Evolutionary conservation across 2,797 vertebrate species (phyloP).

Genomic region (Pteropus rufus): DNA sequence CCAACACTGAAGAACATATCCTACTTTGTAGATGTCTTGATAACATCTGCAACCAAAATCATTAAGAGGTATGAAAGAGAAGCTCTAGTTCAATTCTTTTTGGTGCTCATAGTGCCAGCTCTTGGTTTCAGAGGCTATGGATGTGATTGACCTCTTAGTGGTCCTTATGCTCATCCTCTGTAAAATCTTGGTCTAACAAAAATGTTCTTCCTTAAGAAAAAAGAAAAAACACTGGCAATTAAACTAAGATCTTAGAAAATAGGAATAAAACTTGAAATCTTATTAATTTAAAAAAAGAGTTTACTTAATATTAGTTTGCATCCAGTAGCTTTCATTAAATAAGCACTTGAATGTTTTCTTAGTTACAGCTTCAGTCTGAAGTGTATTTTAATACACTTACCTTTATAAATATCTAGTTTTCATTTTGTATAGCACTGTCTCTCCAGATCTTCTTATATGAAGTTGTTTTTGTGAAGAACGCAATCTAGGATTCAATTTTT

Average conservation of each 20-base stretch:
- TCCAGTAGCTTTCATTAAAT: background rate
- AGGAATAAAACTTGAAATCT: background rate
- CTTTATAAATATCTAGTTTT: background rate
- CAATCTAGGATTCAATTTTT: background rate
- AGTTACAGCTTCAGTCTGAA: background rate
- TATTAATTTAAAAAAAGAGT: background rate
- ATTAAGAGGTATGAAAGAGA: conserved; percentile 31
- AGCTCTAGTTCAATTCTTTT: conserved; percentile 30
- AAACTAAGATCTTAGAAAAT: background rate
- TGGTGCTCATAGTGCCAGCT: conserved; percentile 40
- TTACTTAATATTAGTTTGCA: background rate
- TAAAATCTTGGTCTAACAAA: conserved; percentile 21
- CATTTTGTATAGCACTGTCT: background rate
- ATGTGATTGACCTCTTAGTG: conserved; percentile 37
- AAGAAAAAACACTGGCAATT: background rate
- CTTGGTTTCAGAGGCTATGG: conserved; percentile 19
- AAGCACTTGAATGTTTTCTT: background rate
- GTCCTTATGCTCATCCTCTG: conserved; percentile 1
- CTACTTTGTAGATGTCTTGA: conserved; percentile 65
- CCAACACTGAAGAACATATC: conserved; percentile 57
- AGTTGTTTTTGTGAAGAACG: background rate
- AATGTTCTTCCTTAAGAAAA: background rate
- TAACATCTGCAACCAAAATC: conserved; percentile 66
- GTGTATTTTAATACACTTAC: background rate
- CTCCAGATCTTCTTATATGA: background rate